Base-by-base conservation (phyloP, 2,888 invertebrate species). In the Capitulum mitella region DNA sequence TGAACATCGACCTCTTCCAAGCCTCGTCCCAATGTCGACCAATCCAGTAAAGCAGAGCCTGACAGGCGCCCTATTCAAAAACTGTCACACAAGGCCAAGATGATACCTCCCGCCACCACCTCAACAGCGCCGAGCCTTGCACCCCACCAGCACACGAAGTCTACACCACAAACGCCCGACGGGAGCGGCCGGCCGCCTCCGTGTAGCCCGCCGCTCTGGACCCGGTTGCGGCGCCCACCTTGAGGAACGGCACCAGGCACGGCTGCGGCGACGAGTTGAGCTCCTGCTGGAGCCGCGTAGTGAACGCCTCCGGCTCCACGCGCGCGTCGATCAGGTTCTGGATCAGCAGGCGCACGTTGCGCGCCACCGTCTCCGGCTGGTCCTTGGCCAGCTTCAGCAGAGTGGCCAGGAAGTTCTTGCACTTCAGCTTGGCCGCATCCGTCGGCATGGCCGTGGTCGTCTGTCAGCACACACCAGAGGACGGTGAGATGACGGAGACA, bases 181-280 rank as follows among this genome's bases (percentile, higher is more conserved):
- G n/a, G n/a, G n/a, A n/a, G n/a, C n/a, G n/a, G n/a, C n/a, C n/a
- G n/a, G n/a, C n/a, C n/a, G n/a, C n/a, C n/a, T n/a, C n/a, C n/a
- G n/a, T n/a, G n/a, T n/a, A n/a, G n/a, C 43, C 43, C 58, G 58
- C 26, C 58, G n/a, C 58, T n/a, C n/a, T n/a, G n/a, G n/a, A n/a
- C n/a, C n/a, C n/a, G n/a, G n/a, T n/a, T n/a, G n/a, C n/a, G n/a
- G 64, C 16, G 34, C 34, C 16, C 64, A 94, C 94, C 89, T 95
- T 97, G 78, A 99, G 89, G 87, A 99, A 98, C 82, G 98, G 98
- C 84, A 98, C 96, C 82, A 99, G 91, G 88, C 98, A 97, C 83
- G 98, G 98, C 87, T 98, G 98, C 48, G 98, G 98, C 84, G 97
- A 97, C 78, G 98, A 98, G 86, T 97, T 97, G 79, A 98, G 90